Evolutionary conservation across 2,113 vertebrate genomes (phyloP).

Genomic region (Tragelaphus scriptus): DNA sequence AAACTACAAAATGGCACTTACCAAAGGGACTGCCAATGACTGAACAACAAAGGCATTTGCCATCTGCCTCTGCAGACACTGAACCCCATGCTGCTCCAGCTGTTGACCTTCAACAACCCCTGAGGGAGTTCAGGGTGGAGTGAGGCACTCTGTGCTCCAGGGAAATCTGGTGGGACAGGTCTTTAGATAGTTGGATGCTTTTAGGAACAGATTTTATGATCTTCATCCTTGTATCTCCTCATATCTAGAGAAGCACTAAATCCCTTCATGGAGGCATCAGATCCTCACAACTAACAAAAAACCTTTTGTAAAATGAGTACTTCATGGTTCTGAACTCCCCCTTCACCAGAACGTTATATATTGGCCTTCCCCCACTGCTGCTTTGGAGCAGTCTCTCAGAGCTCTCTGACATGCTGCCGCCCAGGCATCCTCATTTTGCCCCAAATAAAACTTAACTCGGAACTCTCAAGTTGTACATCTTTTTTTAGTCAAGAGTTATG

Average conservation of each 20-base stretch:
- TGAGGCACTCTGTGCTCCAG: neutral
- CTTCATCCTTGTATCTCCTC: neutral
- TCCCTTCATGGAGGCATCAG: neutral
- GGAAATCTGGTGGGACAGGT: neutral
- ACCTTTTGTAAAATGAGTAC: neutral
- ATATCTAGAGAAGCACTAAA: neutral
- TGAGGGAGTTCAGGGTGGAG: neutral
- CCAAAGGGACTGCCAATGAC: neutral
- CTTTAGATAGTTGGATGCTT: neutral
- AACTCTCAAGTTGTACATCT: neutral
- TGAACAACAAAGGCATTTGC: neutral
- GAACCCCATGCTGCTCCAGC: neutral
- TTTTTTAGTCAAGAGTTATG: neutral
- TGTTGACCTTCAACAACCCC: neutral
- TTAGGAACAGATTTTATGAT: neutral
- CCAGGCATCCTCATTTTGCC: neutral
- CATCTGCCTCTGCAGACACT: accelerated
- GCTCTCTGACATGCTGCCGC: neutral
- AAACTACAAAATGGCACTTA: neutral
- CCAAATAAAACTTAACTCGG: neutral
- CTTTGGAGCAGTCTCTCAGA: neutral
- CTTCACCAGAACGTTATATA: neutral
- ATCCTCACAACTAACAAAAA: neutral
- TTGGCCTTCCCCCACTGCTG: accelerated
- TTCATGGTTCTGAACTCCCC: neutral